Evolutionary conservation across 2,797 vertebrate genomes (phyloP).

Genomic region (Aplochiton taeniatus): DNA sequence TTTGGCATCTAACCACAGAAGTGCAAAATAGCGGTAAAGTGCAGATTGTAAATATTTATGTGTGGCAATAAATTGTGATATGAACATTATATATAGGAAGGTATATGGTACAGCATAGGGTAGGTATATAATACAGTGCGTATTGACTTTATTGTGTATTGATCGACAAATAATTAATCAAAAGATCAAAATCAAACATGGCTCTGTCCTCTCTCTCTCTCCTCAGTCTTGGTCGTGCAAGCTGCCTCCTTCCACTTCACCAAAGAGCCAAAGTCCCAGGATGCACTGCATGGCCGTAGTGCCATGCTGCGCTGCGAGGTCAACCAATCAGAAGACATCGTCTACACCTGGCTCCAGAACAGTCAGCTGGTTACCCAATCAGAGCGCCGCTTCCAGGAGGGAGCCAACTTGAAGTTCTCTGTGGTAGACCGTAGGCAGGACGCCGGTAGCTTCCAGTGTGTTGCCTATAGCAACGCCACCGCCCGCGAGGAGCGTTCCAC

Average conservation of each 20-base stretch:
- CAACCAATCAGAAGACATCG: constrained; percentile 46
- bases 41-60: too few species aligned
- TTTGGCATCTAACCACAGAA: too few species aligned
- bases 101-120: too few species aligned
- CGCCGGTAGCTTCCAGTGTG: constrained; percentile 80
- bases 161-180: too few species aligned
- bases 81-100: too few species aligned
- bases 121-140: too few species aligned
- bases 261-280: constrained; percentile 85
- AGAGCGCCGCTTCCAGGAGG: constrained; percentile 80
- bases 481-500: constrained; percentile 74
- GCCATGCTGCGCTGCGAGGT: constrained; percentile 86
- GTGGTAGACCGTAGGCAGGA: constrained; percentile 80
- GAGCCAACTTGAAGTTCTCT: constrained; percentile 80
- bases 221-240: constrained; percentile 52
- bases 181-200: too few species aligned
- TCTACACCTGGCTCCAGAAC: constrained; percentile 78
- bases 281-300: constrained; percentile 82
- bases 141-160: too few species aligned
- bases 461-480: constrained; percentile 64
- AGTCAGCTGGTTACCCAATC: constrained; percentile 71
- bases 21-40: too few species aligned
- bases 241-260: constrained; percentile 74
- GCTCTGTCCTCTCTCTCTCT: not conserved
- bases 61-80: too few species aligned